Base-by-base conservation (phyloP, 2,797 vertebrate species). In the Channa striata region DNA sequence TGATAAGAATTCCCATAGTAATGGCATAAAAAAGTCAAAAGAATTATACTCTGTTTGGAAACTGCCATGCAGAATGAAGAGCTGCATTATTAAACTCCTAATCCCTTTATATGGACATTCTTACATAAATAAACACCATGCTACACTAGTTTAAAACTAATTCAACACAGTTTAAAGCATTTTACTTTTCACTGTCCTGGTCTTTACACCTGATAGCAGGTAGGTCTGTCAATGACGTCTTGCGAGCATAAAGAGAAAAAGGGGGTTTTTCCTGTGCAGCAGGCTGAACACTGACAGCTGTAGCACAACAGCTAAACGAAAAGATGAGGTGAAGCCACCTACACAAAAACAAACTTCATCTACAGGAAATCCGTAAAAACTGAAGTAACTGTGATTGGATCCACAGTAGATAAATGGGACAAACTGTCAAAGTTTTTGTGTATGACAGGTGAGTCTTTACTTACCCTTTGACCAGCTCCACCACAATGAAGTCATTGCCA, bases 391-490 rank as follows among this genome's bases (percentile, higher is more conserved):
- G 8, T 8, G 11, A 37, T 16, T 33, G 11, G 5, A 63, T 34
- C 3, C 36, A 14, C 6, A 34, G 1, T 17, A 37, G 20, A 21
- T 19, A 19, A 14, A 50, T 1, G 2, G 1, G 1, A 37, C 6
- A 46, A 30, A 23, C 1, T 19, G 6, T 20, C 6, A 25, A n/a
- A 39, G 37, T 20, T 37, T n/a, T 42, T 4, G 8, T 9, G 11
- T 14, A 47, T 6, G 5, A 6, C 2, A 40, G 2, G 7, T 3
- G 57, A 19, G 5, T 4, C 4, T 67, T 12, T 33, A 93, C 96
- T 86, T 89, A 99, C 98, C 98, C 97, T 94, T 99, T 99, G 57
- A 99, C 98, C 89, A 99, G 93, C 91, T 99, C 98, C 87, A 99
- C 96, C 86, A 99, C 97, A 48, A 99, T 98, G 90, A 99, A 99